These are phyloP conservation scores for Notolepis coatsorum DNA, from an alignment of 2,797 vertebrate species.

Conservation along the genomic window DNA sequence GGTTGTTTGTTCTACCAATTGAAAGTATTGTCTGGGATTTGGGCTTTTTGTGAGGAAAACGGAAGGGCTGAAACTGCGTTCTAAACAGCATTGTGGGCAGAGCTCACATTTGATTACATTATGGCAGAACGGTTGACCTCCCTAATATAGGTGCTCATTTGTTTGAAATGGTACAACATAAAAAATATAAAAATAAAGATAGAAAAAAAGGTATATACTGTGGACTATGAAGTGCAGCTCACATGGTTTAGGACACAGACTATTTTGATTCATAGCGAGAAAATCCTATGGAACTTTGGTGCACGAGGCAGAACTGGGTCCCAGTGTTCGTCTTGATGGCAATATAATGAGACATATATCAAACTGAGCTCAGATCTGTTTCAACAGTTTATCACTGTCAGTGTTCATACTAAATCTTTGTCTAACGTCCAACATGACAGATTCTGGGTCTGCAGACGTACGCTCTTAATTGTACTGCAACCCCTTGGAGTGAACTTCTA, in stretches of 20 bases:
- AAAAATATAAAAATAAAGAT: too few species aligned
- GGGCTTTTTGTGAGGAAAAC: too few species aligned
- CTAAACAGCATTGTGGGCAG: too few species aligned
- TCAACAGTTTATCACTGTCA: slow-evolving; percentile 33
- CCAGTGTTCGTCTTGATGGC: slow-evolving; percentile 15
- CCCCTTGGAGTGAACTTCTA: neutral
- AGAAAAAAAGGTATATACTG: neutral
- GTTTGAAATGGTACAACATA: neutral
- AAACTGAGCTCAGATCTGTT: slow-evolving; percentile 14
- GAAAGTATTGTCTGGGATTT: too few species aligned
- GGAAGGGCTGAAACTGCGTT: too few species aligned
- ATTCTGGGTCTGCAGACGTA: slow-evolving; percentile 7
- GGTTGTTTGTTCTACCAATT: too few species aligned
- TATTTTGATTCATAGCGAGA: neutral
- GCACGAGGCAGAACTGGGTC: neutral
- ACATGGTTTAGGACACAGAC: neutral
- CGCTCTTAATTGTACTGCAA: slow-evolving; percentile 1
- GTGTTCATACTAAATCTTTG: slow-evolving; percentile 5
- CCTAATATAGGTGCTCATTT: neutral
- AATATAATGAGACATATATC: slow-evolving; percentile 24
- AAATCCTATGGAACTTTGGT: neutral
- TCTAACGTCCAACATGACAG: slow-evolving; percentile 23
- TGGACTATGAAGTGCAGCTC: neutral
- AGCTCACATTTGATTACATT: too few species aligned
- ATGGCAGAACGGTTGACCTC: too few species aligned